Conservation (phyloP, 1,140 invertebrate genomes). For the Zaprionus ghesquierei region DNA sequence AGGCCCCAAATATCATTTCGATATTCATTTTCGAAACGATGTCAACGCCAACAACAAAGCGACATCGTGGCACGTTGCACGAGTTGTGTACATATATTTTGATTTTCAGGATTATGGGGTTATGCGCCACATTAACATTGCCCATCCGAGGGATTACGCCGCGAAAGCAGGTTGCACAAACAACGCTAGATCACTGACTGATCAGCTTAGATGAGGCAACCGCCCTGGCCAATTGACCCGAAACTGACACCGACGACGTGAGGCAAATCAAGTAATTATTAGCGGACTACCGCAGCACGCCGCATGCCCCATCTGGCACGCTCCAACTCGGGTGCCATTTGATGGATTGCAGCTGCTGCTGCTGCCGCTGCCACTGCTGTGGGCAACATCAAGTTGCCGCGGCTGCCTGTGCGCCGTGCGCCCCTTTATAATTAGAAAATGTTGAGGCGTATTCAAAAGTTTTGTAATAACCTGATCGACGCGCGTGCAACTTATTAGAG, state of each 20-base stretch:
- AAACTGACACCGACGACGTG: conserved; percentile 19
- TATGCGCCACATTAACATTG: conserved; percentile 53
- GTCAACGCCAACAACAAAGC: conserved; percentile 32
- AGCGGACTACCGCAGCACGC: background rate
- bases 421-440: conserved; percentile 70
- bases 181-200: background rate
- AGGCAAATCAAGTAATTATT: conserved; percentile 56
- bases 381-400: conserved; percentile 29
- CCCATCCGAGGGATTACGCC: conserved; percentile 14
- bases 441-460: conserved; percentile 39
- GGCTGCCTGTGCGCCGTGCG: conserved; percentile 6
- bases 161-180: conserved; percentile 9
- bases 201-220: conserved; percentile 32
- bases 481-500: conserved; percentile 46
- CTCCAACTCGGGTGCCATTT: conserved; percentile 41
- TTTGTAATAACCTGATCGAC: conserved; percentile 37
- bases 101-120: conserved; percentile 55
- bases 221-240: conserved; percentile 58
- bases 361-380: background rate
- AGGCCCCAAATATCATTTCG: conserved; percentile 37
- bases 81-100: background rate
- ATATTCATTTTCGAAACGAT: conserved; percentile 64
- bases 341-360: conserved; percentile 71
- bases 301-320: conserved; percentile 10
- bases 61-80: background rate